phyloP scores from a whole-genome alignment of 2,797 vertebrate genomes.

The Lacerta viridis region DNA sequence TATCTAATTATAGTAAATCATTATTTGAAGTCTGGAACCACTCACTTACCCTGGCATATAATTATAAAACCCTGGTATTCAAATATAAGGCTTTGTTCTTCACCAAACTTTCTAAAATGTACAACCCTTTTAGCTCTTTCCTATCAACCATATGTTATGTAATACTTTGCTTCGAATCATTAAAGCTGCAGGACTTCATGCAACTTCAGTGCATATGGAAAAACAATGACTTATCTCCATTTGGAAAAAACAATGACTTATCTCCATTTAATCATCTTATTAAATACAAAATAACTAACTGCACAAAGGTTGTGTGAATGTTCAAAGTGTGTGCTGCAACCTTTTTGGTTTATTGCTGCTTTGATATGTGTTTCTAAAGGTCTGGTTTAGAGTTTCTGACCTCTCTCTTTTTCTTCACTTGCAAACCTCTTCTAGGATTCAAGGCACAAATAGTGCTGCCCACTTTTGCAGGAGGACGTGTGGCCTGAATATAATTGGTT shows the following conservation, averaged over 20 bases:
- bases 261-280: not conserved
- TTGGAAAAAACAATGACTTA: not conserved
- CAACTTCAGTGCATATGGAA: not conserved
- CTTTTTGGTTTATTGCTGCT: slow-evolving; percentile 26
- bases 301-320: not conserved
- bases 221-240: not conserved
- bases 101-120: not conserved
- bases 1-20: slow-evolving; percentile 35
- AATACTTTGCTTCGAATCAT: not conserved
- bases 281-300: slow-evolving; percentile 27
- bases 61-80: not conserved
- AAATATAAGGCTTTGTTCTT: slow-evolving; percentile 38
- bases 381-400: not conserved
- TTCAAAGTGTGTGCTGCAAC: not conserved
- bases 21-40: slow-evolving; percentile 32
- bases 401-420: not conserved
- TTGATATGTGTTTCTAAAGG: not conserved
- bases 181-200: not conserved
- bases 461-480: not conserved
- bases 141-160: slow-evolving; percentile 17
- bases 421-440: not conserved
- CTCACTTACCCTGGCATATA: not conserved
- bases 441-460: not conserved
- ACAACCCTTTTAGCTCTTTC: slow-evolving; percentile 23
- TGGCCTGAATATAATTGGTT: not conserved